Conservation (phyloP, 1,140 invertebrate species). For the Microplitis demolitor region DNA sequence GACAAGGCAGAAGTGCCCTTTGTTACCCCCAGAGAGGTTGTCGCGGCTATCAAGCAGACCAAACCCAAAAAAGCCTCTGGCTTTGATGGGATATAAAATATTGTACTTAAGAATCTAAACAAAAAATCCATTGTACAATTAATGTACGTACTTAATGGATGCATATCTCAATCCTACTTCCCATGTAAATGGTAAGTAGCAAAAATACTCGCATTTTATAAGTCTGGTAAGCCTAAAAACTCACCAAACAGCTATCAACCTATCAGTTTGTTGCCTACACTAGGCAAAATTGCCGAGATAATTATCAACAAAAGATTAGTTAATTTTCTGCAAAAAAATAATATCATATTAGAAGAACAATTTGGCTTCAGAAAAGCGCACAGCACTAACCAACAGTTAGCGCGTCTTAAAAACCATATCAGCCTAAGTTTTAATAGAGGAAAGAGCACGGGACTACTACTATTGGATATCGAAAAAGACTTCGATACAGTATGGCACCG, state of each 20-base stretch:
- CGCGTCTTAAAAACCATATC: slow-evolving; percentile 39
- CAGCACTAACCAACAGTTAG: slow-evolving; percentile 41
- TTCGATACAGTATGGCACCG: slow-evolving; percentile 42
- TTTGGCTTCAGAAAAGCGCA: slow-evolving; percentile 42
- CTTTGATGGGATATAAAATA: no score
- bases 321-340: slow-evolving; percentile 7
- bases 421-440: slow-evolving; percentile 22
- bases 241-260: slow-evolving; percentile 42
- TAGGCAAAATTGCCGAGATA: slow-evolving; percentile 46
- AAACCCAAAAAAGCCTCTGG: no score
- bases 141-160: slow-evolving; percentile 41
- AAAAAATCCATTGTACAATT: slow-evolving; percentile 40
- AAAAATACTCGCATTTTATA: slow-evolving; percentile 31
- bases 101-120: slow-evolving; percentile 43
- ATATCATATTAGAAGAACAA: slow-evolving; percentile 35
- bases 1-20: no score
- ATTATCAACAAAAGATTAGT: slow-evolving; percentile 37
- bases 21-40: no score
- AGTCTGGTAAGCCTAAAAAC: slow-evolving; percentile 45
- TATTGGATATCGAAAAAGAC: slow-evolving; percentile 47
- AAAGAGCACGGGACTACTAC: slow-evolving; percentile 30
- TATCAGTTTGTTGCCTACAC: slow-evolving; percentile 42
- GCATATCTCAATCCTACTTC: slow-evolving; percentile 34
- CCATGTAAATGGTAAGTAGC: slow-evolving; percentile 38
- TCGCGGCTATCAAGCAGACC: no score